Percentiles rank a stretch among this genome's conserved stretches.
phyloP scores from a whole-genome alignment of 2,113 vertebrate species.

The Mus musculus region DNA sequence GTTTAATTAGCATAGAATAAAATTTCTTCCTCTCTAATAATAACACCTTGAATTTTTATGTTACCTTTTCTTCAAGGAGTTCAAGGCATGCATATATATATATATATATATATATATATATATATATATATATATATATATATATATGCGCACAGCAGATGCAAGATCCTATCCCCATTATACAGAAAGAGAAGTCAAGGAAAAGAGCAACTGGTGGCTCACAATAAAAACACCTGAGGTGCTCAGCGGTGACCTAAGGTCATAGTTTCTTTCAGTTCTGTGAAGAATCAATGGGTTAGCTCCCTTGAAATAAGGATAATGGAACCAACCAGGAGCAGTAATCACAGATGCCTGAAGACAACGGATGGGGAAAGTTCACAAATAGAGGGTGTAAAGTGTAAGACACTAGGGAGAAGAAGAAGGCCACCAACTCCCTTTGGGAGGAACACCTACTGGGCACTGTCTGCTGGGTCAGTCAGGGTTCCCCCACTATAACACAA shows the following conservation, averaged over 20 bases:
- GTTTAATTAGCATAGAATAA: slow-evolving; percentile 82
- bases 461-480: background rate
- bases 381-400: accelerated
- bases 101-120: background rate
- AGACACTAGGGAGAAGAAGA: accelerated
- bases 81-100: background rate
- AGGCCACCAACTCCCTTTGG: accelerated
- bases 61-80: slow-evolving; percentile 74
- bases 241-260: accelerated
- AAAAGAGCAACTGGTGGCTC: background rate
- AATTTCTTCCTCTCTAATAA: slow-evolving; percentile 81
- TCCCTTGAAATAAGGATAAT: background rate
- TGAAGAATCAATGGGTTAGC: background rate
- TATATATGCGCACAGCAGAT: background rate
- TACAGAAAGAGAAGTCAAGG: background rate
- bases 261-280: accelerated
- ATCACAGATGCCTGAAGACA: background rate
- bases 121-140: no score
- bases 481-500: background rate
- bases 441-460: accelerated
- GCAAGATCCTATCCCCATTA: background rate
- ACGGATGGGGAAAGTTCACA: accelerated
- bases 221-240: accelerated
- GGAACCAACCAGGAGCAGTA: accelerated
- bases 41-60: slow-evolving; percentile 82